Evolutionary conservation across 2,888 invertebrate species (phyloP).

Genomic region (Lithophane semibrunnea): DNA sequence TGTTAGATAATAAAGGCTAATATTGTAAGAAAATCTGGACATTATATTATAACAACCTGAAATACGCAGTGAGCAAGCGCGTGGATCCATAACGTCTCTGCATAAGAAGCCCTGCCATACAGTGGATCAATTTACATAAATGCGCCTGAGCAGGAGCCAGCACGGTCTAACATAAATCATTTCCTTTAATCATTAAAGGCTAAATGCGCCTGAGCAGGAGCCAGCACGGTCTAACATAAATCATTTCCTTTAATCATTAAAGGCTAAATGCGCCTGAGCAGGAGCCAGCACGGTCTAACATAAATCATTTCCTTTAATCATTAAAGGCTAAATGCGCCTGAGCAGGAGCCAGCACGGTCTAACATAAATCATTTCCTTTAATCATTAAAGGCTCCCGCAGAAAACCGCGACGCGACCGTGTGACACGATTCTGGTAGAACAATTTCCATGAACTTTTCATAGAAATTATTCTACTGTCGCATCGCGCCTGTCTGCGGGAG

Average conservation of each 20-base stretch:
- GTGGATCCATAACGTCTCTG: neutral
- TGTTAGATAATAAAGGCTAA: neutral
- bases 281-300: neutral
- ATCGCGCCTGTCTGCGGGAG: too few species aligned
- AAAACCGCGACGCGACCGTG: too few species aligned
- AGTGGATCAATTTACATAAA: neutral
- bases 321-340: neutral
- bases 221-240: neutral
- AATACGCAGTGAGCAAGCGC: neutral
- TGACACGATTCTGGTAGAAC: too few species aligned
- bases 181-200: neutral
- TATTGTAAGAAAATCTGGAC: neutral
- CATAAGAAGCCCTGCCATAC: neutral
- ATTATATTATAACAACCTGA: neutral
- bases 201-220: neutral
- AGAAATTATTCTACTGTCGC: too few species aligned
- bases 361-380: neutral
- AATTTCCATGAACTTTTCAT: too few species aligned
- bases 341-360: neutral
- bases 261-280: too few species aligned
- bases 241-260: neutral
- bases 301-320: neutral
- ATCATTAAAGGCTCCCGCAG: neutral
- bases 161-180: neutral
- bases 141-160: neutral